Conservation (phyloP, 1,140 invertebrate species). For the Palaemon carinicauda region DNA sequence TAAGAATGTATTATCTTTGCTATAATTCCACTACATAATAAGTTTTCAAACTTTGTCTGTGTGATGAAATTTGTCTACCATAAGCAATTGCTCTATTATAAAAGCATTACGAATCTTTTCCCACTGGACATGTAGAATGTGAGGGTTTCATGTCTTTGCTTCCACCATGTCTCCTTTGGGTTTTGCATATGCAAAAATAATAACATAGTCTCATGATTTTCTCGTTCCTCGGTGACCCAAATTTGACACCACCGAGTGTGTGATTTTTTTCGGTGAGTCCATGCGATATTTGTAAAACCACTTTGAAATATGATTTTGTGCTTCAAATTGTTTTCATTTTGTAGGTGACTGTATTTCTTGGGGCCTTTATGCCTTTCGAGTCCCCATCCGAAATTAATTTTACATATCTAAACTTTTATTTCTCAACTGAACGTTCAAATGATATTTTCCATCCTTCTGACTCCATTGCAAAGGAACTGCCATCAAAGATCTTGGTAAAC, state of each 20-base stretch:
- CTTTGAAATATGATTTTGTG: not conserved
- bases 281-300: not conserved
- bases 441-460: not conserved
- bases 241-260: not conserved
- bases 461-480: conserved; percentile 11
- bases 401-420: not conserved
- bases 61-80: not conserved
- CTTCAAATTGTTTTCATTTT: not conserved
- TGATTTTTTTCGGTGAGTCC: not conserved
- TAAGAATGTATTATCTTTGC: not conserved
- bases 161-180: not conserved
- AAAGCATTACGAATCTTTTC: not conserved
- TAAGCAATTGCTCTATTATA: conserved; percentile 1
- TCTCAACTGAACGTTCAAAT: not conserved
- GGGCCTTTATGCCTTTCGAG: not conserved
- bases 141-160: not conserved
- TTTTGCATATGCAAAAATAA: not conserved
- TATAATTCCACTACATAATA: not conserved
- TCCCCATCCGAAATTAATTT: conserved; percentile 12
- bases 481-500: conserved; percentile 4
- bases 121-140: not conserved
- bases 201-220: not conserved
- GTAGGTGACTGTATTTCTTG: not conserved
- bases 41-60: not conserved
- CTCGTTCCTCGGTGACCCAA: not conserved